Conservation (phyloP, 2,797 vertebrate species). For the Sebastiscus tertius region DNA sequence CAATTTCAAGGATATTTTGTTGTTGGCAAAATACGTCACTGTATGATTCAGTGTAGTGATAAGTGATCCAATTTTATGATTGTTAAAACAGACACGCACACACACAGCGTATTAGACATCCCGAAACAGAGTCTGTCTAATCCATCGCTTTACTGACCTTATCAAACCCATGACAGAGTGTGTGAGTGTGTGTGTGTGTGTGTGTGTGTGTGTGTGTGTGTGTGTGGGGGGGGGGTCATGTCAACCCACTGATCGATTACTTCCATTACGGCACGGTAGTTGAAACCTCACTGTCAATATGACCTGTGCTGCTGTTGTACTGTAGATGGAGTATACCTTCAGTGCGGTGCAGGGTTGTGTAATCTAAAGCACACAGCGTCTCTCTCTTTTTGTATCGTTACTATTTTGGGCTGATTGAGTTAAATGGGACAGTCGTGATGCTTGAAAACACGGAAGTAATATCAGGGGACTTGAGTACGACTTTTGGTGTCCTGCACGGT, state of each 20-base stretch:
- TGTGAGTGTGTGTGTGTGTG: not conserved
- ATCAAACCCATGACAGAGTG: not conserved
- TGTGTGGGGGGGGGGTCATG: not conserved
- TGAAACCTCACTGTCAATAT: not conserved
- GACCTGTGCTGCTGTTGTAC: not conserved
- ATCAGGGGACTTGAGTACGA: not conserved
- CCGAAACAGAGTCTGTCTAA: not conserved
- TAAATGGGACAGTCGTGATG: conserved; percentile 2
- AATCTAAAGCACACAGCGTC: not conserved
- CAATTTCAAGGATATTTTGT: conserved; percentile 3
- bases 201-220: not conserved
- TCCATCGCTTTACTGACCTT: not conserved
- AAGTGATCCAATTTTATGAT: not conserved
- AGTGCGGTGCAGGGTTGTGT: not conserved
- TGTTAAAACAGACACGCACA: not conserved
- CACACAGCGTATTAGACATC: not conserved
- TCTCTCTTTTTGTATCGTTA: not conserved
- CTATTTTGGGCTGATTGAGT: conserved; percentile 19
- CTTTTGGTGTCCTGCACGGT: not conserved
- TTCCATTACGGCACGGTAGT: not conserved
- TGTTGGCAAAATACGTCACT: not conserved
- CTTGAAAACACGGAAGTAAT: not conserved
- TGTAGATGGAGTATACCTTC: too few relatives aligned
- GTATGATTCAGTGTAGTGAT: not conserved
- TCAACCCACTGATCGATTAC: not conserved